Evolutionary conservation across 1,140 invertebrate species (phyloP).

Genomic region (Myzus persicae): DNA sequence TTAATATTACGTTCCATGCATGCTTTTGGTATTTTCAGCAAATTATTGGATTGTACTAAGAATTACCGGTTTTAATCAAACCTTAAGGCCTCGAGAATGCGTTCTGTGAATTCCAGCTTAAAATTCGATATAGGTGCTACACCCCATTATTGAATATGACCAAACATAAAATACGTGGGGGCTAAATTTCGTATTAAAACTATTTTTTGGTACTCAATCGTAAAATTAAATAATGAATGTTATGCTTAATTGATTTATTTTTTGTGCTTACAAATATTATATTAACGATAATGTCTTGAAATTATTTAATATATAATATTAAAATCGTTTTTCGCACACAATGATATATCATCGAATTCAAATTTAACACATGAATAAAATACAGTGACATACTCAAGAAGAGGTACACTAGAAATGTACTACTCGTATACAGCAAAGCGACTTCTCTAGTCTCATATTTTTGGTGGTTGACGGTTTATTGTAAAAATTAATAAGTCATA

Average conservation of each 20-base stretch:
- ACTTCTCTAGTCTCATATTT: too few relatives aligned
- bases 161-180: constrained; percentile 11
- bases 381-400: background rate
- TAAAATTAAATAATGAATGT: background rate
- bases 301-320: too few relatives aligned
- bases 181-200: background rate
- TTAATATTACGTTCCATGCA: background rate
- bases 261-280: background rate
- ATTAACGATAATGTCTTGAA: background rate
- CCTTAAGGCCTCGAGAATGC: background rate
- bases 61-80: constrained; percentile 44
- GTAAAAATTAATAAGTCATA: too few relatives aligned
- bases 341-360: background rate
- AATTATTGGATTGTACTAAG: constrained; percentile 44
- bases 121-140: constrained; percentile 43
- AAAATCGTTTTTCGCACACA: background rate
- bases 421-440: too few relatives aligned
- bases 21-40: background rate
- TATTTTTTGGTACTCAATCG: background rate
- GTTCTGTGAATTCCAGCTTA: constrained; percentile 34
- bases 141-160: constrained; percentile 36
- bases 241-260: background rate
- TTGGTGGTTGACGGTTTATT: too few relatives aligned
- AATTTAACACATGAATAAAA: background rate
- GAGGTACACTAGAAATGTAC: too few relatives aligned